Evolutionary conservation across 2,113 vertebrate genomes (phyloP).

Genomic region (Cinclus mexicanus): DNA sequence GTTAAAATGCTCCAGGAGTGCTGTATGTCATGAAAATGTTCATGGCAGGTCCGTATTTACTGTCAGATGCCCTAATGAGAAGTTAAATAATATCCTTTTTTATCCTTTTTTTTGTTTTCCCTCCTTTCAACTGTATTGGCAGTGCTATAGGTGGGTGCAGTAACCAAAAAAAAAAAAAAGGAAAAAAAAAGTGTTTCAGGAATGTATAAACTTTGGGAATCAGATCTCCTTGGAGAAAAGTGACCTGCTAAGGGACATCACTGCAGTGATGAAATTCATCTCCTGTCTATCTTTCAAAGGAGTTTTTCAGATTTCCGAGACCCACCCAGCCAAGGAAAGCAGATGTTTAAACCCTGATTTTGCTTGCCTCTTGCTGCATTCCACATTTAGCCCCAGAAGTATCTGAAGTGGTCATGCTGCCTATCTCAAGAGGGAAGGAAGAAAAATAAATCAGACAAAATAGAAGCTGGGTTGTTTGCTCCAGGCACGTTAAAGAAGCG

Average conservation of each 20-base stretch:
- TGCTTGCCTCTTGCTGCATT: not conserved
- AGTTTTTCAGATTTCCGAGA: not conserved
- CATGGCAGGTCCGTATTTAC: not conserved
- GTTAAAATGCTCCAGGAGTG: not conserved
- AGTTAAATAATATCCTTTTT: not conserved
- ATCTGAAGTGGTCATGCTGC: slow-evolving; percentile 27
- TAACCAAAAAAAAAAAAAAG: not conserved
- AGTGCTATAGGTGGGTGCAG: not conserved
- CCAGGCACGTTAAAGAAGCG: not conserved
- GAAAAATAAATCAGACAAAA: slow-evolving; percentile 45
- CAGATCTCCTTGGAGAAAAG: not conserved
- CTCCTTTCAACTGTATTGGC: not conserved
- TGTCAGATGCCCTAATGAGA: not conserved
- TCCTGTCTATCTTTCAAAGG: not conserved
- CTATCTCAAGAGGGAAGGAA: slow-evolving; percentile 18
- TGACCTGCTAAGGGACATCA: not conserved
- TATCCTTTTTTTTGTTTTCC: not conserved
- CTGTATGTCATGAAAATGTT: not conserved
- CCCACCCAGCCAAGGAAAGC: not conserved
- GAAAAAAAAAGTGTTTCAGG: not conserved
- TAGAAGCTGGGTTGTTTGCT: not conserved
- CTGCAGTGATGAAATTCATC: not conserved
- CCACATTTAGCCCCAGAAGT: slow-evolving; percentile 3
- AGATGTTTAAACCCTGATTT: not conserved
- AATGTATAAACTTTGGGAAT: not conserved